Percentiles rank a stretch among this genome's conserved stretches.
phyloP scores from a whole-genome alignment of 1,140 invertebrate genomes.

The Drosophila yakuba region DNA sequence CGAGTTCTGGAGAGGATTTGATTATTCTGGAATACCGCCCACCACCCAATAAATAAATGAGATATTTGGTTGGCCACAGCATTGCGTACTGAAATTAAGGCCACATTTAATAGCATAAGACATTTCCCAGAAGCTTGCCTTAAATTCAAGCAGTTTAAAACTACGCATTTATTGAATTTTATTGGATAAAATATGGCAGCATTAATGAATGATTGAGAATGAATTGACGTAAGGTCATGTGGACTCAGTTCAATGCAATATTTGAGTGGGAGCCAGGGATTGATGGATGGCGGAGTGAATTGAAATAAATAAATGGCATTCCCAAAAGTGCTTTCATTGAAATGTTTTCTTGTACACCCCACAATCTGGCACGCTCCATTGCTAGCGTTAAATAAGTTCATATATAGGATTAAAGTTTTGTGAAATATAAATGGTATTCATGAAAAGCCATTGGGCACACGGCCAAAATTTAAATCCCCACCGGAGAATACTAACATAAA shows the following conservation, averaged over 20 bases:
- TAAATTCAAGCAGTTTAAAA: constrained; percentile 9
- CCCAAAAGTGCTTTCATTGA: constrained; percentile 25
- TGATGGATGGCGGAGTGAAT: constrained; percentile 24
- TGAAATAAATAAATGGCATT: constrained; percentile 31
- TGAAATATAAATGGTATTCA: constrained; percentile 15
- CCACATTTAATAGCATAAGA: neutral
- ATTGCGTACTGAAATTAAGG: neutral
- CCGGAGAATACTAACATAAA: constrained; percentile 45
- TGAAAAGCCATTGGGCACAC: constrained; percentile 13
- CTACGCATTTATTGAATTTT: constrained; percentile 5
- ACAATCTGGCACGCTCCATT: constrained; percentile 18
- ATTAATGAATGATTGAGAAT: constrained; percentile 9
- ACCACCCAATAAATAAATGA: neutral
- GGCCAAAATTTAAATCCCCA: constrained; percentile 23
- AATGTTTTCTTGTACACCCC: constrained; percentile 9
- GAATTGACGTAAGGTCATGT: constrained; percentile 33
- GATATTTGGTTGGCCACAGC: neutral
- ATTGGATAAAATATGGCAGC: constrained; percentile 23
- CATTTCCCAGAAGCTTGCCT: neutral
- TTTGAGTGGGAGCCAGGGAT: constrained; percentile 4
- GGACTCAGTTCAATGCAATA: constrained; percentile 24
- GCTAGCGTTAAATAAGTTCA: constrained; percentile 18
- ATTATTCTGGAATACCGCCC: constrained; percentile 2
- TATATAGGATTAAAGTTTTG: constrained; percentile 16
- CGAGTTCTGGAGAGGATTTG: constrained; percentile 19